Conservation (phyloP, 2,797 vertebrate genomes). For the Selene dorsalis region DNA sequence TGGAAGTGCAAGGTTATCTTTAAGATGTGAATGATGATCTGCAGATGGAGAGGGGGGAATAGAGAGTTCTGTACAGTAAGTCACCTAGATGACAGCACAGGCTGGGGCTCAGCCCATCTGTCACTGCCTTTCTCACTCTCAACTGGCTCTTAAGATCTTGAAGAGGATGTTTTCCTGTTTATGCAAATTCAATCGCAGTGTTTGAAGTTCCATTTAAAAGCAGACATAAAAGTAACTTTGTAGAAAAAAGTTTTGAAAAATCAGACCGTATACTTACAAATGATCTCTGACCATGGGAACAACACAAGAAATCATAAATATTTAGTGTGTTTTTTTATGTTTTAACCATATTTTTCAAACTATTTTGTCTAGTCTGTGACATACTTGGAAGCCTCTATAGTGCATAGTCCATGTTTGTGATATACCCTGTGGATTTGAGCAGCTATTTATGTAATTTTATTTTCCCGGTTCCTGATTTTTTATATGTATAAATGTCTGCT, state of each 20-base stretch:
- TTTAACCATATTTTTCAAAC: not conserved
- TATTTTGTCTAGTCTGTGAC: not conserved
- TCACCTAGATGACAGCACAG: conserved; percentile 60
- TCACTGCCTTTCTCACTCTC: conserved; percentile 21
- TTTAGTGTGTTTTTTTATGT: not conserved
- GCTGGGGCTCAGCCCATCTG: conserved; percentile 49
- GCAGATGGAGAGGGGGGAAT: conserved; percentile 48
- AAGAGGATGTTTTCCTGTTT: conserved; percentile 10
- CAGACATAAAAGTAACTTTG: conserved; percentile 11
- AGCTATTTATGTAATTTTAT: not conserved
- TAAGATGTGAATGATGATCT: conserved; percentile 66
- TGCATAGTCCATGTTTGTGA: not conserved
- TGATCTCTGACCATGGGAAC: not conserved
- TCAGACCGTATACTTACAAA: not conserved
- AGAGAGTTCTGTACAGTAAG: conserved; percentile 39
- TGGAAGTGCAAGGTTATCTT: conserved; percentile 60
- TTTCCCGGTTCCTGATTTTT: not conserved
- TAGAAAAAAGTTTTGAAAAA: not conserved
- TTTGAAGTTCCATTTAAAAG: conserved; percentile 10
- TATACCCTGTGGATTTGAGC: not conserved
- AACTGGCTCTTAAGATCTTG: conserved; percentile 12
- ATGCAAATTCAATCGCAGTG: conserved; percentile 3
- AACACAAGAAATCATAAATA: not conserved
- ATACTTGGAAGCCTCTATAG: not conserved
- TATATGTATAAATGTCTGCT: not conserved